These are phyloP conservation scores for Noctuana brunneofusca DNA, from an alignment of 2,888 invertebrate species.

Conservation along the genomic window DNA sequence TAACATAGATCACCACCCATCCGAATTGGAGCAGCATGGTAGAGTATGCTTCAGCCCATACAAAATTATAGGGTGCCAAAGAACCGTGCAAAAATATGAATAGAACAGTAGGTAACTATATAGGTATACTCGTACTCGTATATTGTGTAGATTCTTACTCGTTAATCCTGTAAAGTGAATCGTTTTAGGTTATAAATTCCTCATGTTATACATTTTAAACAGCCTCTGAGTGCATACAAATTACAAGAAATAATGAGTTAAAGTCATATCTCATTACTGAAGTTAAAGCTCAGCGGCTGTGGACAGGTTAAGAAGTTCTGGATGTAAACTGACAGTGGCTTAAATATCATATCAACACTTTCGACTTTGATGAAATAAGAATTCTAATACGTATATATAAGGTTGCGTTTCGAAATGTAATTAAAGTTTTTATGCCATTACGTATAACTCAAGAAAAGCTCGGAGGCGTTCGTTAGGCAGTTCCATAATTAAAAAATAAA, in stretches of 20 bases:
- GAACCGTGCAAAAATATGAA: too few relatives aligned
- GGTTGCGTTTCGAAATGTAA: slow-evolving; percentile 40
- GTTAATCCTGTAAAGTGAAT: slow-evolving; percentile 52
- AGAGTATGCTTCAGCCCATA: too few relatives aligned
- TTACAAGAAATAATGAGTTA: slow-evolving; percentile 67
- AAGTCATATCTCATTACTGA: slow-evolving; percentile 79
- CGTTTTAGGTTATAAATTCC: slow-evolving; percentile 62
- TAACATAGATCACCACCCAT: too few relatives aligned
- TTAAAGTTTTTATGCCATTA: neutral
- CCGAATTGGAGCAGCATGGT: too few relatives aligned
- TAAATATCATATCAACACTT: slow-evolving; percentile 47
- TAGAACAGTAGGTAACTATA: too few relatives aligned
- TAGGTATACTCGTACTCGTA: too few relatives aligned
- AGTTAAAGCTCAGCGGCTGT: slow-evolving; percentile 68
- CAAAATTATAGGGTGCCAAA: too few relatives aligned
- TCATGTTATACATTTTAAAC: slow-evolving; percentile 57
- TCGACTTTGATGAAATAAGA: slow-evolving; percentile 31
- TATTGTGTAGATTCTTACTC: too few relatives aligned
- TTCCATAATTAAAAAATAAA: slow-evolving; percentile 74
- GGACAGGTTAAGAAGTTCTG: slow-evolving; percentile 66
- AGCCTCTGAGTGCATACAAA: slow-evolving; percentile 49
- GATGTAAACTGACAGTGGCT: slow-evolving; percentile 52
- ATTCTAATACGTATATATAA: slow-evolving; percentile 40
- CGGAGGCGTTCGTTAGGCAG: slow-evolving; percentile 71
- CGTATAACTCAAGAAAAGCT: slow-evolving; percentile 5